Evolutionary conservation across 1,140 invertebrate genomes (phyloP).

Genomic region (Macrotrachela quadricornifera): DNA sequence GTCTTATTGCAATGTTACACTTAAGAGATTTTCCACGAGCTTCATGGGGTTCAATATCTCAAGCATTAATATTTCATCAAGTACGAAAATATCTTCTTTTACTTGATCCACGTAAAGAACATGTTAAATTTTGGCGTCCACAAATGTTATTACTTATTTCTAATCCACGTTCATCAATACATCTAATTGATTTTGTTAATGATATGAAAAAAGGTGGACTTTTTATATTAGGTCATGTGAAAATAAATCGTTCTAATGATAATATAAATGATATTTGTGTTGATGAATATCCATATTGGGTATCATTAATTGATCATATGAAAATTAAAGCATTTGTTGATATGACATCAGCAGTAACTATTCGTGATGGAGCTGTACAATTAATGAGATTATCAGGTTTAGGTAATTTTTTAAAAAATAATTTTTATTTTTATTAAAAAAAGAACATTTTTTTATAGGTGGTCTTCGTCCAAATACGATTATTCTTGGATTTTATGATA

Average conservation of each 20-base stretch:
- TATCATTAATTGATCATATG: conserved; percentile 60
- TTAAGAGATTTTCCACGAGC: conserved; percentile 64
- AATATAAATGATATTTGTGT: conserved; percentile 40
- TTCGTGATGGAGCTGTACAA: conserved; percentile 73
- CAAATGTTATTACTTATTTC: conserved; percentile 79
- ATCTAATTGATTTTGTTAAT: conserved; percentile 87
- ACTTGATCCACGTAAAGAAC: conserved; percentile 79
- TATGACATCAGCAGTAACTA: conserved; percentile 57
- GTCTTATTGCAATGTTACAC: conserved; percentile 64
- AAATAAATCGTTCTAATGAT: conserved; percentile 20
- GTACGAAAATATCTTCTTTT: conserved; percentile 81
- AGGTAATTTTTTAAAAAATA: not conserved
- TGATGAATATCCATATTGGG: conserved; percentile 62
- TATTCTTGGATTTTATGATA: conserved; percentile 50
- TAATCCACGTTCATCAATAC: conserved; percentile 64
- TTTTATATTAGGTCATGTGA: conserved; percentile 77
- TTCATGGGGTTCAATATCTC: conserved; percentile 82
- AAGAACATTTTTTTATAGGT: conserved; percentile 31
- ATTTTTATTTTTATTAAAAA: not conserved
- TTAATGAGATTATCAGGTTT: conserved; percentile 71
- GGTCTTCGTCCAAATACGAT: conserved; percentile 98
- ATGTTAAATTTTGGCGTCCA: conserved; percentile 96
- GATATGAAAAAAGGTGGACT: conserved; percentile 93
- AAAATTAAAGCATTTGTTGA: conserved; percentile 91
- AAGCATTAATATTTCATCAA: conserved; percentile 96